Base-by-base conservation (phyloP, 53 echinoderm and acorn worm species). In the Paracentrotus lividus region DNA sequence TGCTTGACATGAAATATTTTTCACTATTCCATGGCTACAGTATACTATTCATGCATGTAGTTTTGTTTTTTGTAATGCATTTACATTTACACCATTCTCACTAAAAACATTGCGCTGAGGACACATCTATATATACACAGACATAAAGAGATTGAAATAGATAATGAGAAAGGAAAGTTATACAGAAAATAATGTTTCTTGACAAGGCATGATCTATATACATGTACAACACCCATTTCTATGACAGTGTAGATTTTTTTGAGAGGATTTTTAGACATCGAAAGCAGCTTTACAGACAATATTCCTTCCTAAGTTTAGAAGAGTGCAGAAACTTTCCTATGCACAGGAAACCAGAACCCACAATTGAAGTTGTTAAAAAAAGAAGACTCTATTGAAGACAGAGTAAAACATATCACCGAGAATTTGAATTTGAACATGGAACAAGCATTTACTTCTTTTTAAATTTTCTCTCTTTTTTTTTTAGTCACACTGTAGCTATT, bases 171-270 rank as follows among this genome's bases (percentile, higher is more conserved):
- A 26, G 45, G 10, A 43, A 6, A 20, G 42, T 23, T 77, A 42
- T 7, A 47, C 3, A 81, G 8, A 47, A n/a, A n/a, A n/a, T 47
- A 26, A 81, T 45, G 44, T 81, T 26, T 24, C 47, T 81, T 20
- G 8, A 47, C 81, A 81, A 81, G 81, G 81, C 81, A 81, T 81
- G 27, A 81, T 81, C 49, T 81, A 81, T 81, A 12, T 81, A 81
- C 81, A 81, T 81, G 3, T 81, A 81, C 81, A 81, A 81, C 81
- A 81, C 47, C 47, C 44, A 81, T 81, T 81, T 81, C 81, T 81
- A 81, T n/a, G 5, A 81, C 47, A 49, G 44, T 81, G 10, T 45
- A 8, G 47, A 5, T 81, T 81, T 81, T 47, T 81, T 47, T 9
- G 67, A 81, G 81, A 47, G 26, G 47, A 18, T 81, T 81, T 81